A percentile compares a stretch with the other conserved stretches of the same genome.
Evolutionary conservation across 2,113 vertebrate species (phyloP).

Genomic region (Sporophila hypoxantha): DNA sequence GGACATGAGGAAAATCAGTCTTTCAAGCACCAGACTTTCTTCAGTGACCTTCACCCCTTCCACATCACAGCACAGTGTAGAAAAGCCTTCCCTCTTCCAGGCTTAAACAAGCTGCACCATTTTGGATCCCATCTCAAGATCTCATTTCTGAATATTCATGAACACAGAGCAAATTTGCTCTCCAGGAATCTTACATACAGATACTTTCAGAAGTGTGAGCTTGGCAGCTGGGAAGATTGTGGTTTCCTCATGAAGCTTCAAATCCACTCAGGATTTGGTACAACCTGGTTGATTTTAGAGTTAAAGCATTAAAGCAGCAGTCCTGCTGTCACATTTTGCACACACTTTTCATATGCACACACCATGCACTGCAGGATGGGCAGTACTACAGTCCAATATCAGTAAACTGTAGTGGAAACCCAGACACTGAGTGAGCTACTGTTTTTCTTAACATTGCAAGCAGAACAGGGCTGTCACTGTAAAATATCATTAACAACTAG

Average conservation of each 20-base stretch:
- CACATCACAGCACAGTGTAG: neutral
- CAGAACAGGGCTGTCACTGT: neutral
- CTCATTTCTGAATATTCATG: neutral
- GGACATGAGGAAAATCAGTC: neutral
- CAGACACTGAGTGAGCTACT: slow-evolving; percentile 2
- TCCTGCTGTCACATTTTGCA: neutral
- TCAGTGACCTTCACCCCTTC: neutral
- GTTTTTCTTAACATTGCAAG: neutral
- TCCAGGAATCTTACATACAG: neutral
- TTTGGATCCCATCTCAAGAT: neutral
- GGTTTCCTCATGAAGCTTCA: neutral
- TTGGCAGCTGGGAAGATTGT: neutral
- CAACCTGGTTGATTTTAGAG: neutral
- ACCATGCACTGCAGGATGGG: neutral
- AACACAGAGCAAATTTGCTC: neutral
- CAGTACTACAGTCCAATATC: neutral
- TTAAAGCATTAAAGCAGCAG: neutral
- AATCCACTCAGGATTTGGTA: neutral
- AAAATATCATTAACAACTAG: slow-evolving; percentile 20
- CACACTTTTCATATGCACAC: neutral
- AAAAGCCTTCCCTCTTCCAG: neutral
- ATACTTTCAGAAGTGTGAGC: neutral
- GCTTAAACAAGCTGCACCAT: neutral
- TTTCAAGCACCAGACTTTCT: neutral
- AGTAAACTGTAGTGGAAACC: neutral